These are phyloP conservation scores for Eidolon helvum DNA, from an alignment of 2,113 vertebrate species.

Conservation along the genomic window DNA sequence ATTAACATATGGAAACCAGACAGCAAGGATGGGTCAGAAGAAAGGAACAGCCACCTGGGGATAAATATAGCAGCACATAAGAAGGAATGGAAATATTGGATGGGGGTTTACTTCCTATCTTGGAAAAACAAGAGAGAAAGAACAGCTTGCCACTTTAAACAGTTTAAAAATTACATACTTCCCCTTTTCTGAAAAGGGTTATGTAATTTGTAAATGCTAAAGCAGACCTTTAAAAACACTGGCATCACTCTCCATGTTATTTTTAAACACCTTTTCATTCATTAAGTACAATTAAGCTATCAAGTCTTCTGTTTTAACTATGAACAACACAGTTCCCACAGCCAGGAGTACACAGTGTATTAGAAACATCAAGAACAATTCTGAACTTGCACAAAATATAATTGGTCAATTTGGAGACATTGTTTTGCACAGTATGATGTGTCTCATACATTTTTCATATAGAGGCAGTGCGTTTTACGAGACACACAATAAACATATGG, in stretches of 20 bases:
- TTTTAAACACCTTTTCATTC: conserved; percentile 69
- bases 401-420: conserved; percentile 68
- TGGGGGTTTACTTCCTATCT: neutral
- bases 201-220: conserved; percentile 59
- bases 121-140: neutral
- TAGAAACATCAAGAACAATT: conserved; percentile 43
- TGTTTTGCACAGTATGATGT: conserved; percentile 53
- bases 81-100: neutral
- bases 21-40: conserved; percentile 5
- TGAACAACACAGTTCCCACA: neutral
- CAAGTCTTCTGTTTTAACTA: conserved; percentile 31
- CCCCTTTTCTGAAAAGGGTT: conserved; percentile 15
- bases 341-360: neutral
- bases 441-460: conserved; percentile 65
- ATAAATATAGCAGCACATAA: conserved; percentile 40
- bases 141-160: neutral
- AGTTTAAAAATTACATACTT: neutral
- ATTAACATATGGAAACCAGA: conserved; percentile 54
- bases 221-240: conserved; percentile 49
- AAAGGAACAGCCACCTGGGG: neutral
- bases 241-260: conserved; percentile 48
- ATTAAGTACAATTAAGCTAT: conserved; percentile 66
- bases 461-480: conserved; percentile 55
- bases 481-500: conserved; percentile 55
- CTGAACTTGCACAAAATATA: conserved; percentile 64